phyloP scores from a whole-genome alignment of 2,113 vertebrate genomes.

The Nannospalax galili region DNA sequence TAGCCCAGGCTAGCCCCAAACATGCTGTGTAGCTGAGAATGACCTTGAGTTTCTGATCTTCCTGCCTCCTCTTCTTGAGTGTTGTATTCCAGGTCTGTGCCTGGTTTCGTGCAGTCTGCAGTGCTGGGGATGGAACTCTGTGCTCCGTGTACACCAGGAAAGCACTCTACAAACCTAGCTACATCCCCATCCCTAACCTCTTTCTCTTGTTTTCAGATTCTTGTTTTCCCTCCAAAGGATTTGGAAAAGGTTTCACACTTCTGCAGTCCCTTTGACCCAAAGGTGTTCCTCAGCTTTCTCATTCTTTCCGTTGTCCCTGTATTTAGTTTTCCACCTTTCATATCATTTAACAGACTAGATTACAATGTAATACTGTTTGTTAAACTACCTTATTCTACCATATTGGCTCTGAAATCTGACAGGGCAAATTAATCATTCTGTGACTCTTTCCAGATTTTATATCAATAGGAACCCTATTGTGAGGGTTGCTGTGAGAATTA shows the following conservation, averaged over 20 bases:
- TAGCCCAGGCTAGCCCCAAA: neutral
- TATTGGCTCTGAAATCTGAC: neutral
- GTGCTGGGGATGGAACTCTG: neutral
- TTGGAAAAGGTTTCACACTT: neutral
- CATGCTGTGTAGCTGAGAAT: neutral
- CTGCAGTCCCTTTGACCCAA: neutral
- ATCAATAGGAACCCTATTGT: neutral
- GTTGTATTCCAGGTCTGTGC: neutral
- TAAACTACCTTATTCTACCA: slow-evolving; percentile 19
- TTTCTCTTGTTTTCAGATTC: neutral
- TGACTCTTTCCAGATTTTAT: neutral
- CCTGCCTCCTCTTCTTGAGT: neutral
- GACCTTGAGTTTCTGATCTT: neutral
- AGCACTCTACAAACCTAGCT: neutral
- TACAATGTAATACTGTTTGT: neutral
- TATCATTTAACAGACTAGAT: neutral
- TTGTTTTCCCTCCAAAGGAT: slow-evolving; percentile 3
- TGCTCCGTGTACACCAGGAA: neutral
- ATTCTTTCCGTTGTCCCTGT: neutral
- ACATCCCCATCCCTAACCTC: neutral
- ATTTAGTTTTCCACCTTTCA: slow-evolving; percentile 8
- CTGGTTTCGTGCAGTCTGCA: neutral
- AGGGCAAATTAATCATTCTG: neutral
- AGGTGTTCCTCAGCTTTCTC: neutral
- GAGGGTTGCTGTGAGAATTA: slow-evolving; percentile 8